These are phyloP conservation scores for Spea bombifrons DNA, from an alignment of 2,113 vertebrate species.

Conservation along the genomic window DNA sequence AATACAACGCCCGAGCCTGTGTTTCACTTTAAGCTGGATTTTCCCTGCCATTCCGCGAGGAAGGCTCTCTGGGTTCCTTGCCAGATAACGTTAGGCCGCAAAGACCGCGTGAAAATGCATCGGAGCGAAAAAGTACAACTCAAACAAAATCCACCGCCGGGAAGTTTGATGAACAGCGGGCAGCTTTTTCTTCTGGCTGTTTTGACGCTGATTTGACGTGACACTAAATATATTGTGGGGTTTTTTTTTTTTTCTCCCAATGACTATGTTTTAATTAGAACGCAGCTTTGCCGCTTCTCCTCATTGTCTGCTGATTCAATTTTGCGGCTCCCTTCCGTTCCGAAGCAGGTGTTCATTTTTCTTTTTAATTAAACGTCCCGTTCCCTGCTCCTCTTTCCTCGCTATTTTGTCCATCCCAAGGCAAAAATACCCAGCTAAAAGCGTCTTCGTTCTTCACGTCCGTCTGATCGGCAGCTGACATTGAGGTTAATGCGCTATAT, in stretches of 20 bases:
- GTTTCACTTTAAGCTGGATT: too few species aligned
- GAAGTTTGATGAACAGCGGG: background rate
- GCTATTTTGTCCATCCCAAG: background rate
- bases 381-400: background rate
- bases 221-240: constrained; percentile 13
- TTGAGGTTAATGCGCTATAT: background rate
- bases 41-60: too few species aligned
- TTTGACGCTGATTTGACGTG: constrained; percentile 9
- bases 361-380: constrained; percentile 12
- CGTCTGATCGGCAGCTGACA: background rate
- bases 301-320: constrained; percentile 27
- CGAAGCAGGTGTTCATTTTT: constrained; percentile 11
- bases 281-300: background rate
- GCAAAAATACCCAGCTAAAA: background rate
- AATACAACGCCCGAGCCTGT: too few species aligned
- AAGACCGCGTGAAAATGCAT: too few species aligned
- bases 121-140: too few species aligned
- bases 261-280: constrained; percentile 11
- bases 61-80: too few species aligned
- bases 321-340: constrained; percentile 9
- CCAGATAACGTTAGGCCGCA: too few species aligned
- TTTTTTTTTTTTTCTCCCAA: constrained; percentile 6
- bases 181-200: background rate
- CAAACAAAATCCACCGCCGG: background rate
- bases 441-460: background rate